Percentiles rank a stretch among this genome's conserved stretches.
phyloP scores from a whole-genome alignment of 2,797 vertebrate species.

The Cercopithecus diana region DNA sequence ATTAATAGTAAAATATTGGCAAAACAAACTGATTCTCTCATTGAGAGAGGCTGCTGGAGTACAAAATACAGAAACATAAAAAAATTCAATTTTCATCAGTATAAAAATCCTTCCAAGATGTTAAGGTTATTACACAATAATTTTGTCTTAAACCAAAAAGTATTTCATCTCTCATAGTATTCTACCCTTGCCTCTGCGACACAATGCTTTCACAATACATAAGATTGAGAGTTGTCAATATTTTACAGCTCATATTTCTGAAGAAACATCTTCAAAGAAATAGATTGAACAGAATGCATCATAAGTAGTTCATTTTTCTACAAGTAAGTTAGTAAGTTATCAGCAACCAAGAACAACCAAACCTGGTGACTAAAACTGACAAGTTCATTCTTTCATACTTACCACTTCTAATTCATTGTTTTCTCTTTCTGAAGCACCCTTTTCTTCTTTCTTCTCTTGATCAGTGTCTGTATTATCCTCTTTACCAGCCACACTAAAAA shows the following conservation, averaged over 20 bases:
- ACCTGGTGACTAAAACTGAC: neutral
- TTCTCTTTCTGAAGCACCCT: conserved; percentile 87
- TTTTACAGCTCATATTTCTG: neutral
- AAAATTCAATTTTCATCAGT: neutral
- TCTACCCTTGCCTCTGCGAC: neutral
- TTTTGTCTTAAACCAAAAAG: neutral
- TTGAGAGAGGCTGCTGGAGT: neutral
- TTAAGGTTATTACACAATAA: neutral
- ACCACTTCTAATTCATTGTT: conserved; percentile 90
- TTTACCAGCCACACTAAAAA: conserved; percentile 87
- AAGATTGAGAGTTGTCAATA: neutral
- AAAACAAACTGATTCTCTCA: neutral
- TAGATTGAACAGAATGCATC: neutral
- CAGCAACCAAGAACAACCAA: neutral
- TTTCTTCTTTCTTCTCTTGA: conserved; percentile 90
- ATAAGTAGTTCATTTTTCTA: neutral
- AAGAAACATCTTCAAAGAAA: neutral
- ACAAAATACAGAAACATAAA: neutral
- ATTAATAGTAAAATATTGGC: neutral
- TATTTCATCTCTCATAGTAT: neutral
- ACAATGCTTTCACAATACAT: neutral
- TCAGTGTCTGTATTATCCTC: conserved; percentile 93
- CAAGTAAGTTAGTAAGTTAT: neutral
- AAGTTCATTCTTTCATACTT: conserved; percentile 65
- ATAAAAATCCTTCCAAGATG: conserved; percentile 5